These are phyloP conservation scores for Myotis planiceps DNA, from an alignment of 2,797 vertebrate genomes.

Conservation along the genomic window DNA sequence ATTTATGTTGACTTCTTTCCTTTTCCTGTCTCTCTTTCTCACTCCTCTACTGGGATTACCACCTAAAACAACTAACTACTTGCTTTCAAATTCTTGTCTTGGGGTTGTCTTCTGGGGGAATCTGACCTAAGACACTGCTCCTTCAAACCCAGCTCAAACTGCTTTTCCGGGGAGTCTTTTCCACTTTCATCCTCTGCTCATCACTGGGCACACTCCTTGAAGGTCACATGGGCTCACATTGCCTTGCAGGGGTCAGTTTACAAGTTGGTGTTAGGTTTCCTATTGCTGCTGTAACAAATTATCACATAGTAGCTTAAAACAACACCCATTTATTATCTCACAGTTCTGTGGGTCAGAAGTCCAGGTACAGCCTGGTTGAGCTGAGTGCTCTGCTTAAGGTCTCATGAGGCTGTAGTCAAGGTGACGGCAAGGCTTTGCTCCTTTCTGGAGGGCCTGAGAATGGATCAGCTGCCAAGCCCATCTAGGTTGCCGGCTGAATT, in stretches of 20 bases:
- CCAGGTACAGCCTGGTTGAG: background rate
- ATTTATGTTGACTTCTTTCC: background rate
- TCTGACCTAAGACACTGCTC: background rate
- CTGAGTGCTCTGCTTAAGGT: background rate
- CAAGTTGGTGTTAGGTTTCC: background rate
- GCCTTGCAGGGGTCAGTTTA: background rate
- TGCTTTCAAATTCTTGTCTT: background rate
- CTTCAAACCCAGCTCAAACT: background rate
- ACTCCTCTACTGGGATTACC: background rate
- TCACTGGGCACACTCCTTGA: background rate
- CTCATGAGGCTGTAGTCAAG: background rate
- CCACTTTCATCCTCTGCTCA: background rate
- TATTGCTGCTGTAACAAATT: background rate
- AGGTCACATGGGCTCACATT: background rate
- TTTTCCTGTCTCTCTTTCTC: background rate
- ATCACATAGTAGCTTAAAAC: background rate
- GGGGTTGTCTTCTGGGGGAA: background rate
- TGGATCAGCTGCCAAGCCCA: background rate
- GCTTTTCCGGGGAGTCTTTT: background rate
- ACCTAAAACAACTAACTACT: background rate
- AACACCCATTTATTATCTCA: background rate
- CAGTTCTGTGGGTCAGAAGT: background rate
- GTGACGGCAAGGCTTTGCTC: background rate
- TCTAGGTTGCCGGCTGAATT: background rate
- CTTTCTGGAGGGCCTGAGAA: background rate